Evolutionary conservation across 2,113 vertebrate species (phyloP).

Genomic region (Antechinus stuartii): DNA sequence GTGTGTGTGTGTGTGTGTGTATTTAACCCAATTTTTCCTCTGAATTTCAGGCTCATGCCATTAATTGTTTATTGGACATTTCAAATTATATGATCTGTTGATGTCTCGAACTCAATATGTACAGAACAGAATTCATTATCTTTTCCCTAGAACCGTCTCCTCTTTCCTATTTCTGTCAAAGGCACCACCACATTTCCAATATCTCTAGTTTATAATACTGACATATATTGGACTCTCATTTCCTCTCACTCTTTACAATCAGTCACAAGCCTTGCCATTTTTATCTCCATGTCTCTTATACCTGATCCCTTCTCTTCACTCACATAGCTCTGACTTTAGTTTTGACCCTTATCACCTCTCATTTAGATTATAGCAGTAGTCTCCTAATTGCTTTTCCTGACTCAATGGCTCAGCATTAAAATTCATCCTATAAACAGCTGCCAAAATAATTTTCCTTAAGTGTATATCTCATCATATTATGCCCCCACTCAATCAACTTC

Average conservation of each 20-base stretch:
- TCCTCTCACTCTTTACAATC: background rate
- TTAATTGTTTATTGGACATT: background rate
- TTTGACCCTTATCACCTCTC: background rate
- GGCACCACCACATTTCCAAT: background rate
- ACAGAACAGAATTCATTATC: background rate
- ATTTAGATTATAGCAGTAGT: background rate
- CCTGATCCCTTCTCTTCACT: background rate
- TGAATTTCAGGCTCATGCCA: background rate
- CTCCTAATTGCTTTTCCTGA: background rate
- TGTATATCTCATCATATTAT: background rate
- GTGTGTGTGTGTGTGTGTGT: no score
- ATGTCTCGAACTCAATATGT: background rate
- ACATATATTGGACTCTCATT: background rate
- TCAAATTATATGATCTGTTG: background rate
- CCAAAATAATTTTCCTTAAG: background rate
- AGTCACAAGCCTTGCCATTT: background rate
- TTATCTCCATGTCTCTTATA: background rate
- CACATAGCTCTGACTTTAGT: background rate
- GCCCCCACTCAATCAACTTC: background rate
- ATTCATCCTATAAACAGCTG: background rate
- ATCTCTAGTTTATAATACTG: background rate
- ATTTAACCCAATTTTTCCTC: background rate
- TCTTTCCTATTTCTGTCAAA: background rate
- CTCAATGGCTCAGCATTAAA: background rate
- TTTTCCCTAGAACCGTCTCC: background rate